A percentile compares a stretch with the other conserved stretches of the same genome.
phyloP scores from a whole-genome alignment of 2,113 vertebrate genomes.

The Crotalus tigris region DNA sequence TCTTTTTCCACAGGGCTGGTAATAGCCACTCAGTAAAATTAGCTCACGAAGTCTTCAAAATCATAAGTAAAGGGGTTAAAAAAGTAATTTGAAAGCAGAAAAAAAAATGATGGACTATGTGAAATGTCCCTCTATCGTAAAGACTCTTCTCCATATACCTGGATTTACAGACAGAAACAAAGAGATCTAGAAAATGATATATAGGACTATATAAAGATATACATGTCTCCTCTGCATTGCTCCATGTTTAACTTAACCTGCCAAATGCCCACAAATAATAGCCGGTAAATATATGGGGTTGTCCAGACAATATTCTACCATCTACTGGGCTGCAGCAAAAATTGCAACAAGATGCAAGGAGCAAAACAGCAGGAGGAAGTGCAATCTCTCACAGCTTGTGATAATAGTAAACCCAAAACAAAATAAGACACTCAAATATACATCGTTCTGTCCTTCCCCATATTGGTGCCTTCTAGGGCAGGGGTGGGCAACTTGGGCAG shows the following conservation, averaged over 20 bases:
- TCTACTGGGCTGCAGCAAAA: conserved; percentile 14
- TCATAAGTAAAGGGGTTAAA: not conserved
- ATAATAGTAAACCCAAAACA: not conserved
- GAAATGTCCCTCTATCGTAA: not conserved
- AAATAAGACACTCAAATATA: not conserved
- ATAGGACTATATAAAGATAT: not conserved
- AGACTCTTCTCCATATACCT: not conserved
- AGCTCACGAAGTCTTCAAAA: not conserved
- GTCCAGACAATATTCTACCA: not conserved
- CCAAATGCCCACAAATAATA: not conserved
- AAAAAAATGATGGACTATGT: not conserved
- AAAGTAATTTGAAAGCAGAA: not conserved
- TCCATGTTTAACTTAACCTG: not conserved
- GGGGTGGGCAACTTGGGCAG: not conserved
- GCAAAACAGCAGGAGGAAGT: not conserved
- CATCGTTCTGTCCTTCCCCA: not conserved
- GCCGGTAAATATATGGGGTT: not conserved
- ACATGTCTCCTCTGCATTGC: not conserved
- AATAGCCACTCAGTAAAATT: not conserved
- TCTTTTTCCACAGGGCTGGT: not conserved
- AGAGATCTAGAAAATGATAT: not conserved
- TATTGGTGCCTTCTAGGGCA: not conserved
- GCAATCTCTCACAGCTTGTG: not conserved
- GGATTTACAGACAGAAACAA: not conserved
- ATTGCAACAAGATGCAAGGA: not conserved